Percentiles rank a stretch among this genome's conserved stretches.
These are phyloP conservation scores for Monoplex corrugatus DNA, from an alignment of 2,888 invertebrate species.

Conservation along the genomic window DNA sequence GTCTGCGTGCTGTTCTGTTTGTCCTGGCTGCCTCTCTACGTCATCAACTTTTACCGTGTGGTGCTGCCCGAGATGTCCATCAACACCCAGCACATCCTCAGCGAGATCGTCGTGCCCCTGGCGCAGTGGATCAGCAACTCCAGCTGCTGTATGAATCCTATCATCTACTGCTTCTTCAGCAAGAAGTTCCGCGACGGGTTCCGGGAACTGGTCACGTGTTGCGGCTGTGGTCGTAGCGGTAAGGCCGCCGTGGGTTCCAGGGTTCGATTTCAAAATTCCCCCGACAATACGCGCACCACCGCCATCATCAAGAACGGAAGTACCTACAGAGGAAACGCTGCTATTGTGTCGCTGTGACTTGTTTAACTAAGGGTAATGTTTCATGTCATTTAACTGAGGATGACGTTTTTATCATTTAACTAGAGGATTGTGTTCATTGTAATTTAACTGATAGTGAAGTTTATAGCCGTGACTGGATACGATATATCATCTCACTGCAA, in stretches of 20 bases:
- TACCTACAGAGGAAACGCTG: neutral
- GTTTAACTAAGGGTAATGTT: too few relatives aligned
- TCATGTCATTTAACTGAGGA: too few relatives aligned
- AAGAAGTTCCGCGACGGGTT: slow-evolving; percentile 96
- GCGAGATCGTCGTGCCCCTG: slow-evolving; percentile 88
- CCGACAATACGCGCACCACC: neutral
- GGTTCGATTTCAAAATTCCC: slow-evolving; percentile 27
- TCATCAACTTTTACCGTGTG: slow-evolving; percentile 86
- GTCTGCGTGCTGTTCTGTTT: slow-evolving; percentile 94
- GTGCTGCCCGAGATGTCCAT: slow-evolving; percentile 84
- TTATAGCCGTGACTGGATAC: too few relatives aligned
- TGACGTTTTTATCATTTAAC: too few relatives aligned
- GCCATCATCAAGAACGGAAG: slow-evolving; percentile 9
- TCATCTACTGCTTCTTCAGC: slow-evolving; percentile 96
- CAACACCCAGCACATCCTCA: slow-evolving; percentile 86
- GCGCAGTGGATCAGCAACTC: slow-evolving; percentile 97
- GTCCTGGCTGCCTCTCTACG: slow-evolving; percentile 95
- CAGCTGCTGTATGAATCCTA: slow-evolving; percentile 97
- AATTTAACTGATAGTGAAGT: too few relatives aligned
- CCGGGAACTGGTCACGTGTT: slow-evolving; percentile 67
- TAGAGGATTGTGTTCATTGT: too few relatives aligned
- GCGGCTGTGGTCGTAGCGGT: neutral
- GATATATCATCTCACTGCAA: too few relatives aligned
- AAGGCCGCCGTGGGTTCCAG: neutral
- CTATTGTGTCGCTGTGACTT: neutral